Evolutionary conservation across 1,140 invertebrate genomes (phyloP).

Genomic region (Euglossa dilemma): DNA sequence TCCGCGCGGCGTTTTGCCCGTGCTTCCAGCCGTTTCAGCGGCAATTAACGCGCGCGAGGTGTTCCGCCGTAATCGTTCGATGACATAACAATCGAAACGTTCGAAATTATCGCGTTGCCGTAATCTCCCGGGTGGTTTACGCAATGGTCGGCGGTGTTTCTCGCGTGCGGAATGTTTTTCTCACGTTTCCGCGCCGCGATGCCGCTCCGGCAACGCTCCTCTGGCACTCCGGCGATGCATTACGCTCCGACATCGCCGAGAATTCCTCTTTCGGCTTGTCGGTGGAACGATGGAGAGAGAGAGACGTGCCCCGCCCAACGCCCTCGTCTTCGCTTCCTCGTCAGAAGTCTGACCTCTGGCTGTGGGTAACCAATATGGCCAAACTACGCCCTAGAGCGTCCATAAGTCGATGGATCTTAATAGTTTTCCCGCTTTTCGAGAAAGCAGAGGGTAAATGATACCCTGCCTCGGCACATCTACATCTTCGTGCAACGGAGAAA

Average conservation of each 20-base stretch:
- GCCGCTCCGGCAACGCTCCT: neutral
- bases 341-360: conserved; percentile 25
- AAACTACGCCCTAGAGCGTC: neutral
- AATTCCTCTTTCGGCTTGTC: conserved; percentile 38
- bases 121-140: conserved; percentile 17
- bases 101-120: conserved; percentile 8
- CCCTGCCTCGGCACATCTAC: neutral
- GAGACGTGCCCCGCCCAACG: conserved; percentile 35
- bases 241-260: conserved; percentile 10
- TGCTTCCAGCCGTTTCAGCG: neutral
- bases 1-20: neutral
- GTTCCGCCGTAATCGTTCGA: neutral
- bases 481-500: neutral
- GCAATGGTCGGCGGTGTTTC: conserved; percentile 10
- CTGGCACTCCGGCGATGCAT: neutral
- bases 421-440: neutral
- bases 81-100: conserved; percentile 39
- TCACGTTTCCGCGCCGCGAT: conserved; percentile 36
- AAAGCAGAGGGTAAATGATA: neutral
- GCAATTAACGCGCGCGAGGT: conserved; percentile 37
- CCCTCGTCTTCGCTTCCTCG: conserved; percentile 27
- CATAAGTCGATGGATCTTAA: neutral
- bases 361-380: neutral
- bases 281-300: conserved; percentile 41
- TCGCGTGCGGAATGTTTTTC: conserved; percentile 37